Evolutionary conservation across 2,888 invertebrate species (phyloP), one percentile per base, ranked within the genome.

Genomic region (Cataglyphis cursor): DNA sequence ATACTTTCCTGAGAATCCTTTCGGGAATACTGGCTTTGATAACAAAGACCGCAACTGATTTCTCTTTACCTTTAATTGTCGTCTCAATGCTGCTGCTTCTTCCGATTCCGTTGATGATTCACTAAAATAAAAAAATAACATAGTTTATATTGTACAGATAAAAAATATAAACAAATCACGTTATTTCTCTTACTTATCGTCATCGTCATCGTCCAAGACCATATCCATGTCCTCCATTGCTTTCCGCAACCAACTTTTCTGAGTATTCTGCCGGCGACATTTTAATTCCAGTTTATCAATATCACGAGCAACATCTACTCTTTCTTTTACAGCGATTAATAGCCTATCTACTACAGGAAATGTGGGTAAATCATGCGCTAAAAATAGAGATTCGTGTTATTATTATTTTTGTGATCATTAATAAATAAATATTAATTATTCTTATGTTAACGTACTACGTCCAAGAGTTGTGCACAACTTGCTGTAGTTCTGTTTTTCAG

Each of bases 221-320:
- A 99, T 97, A 94, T 99, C 99, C 97, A 99, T 98, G 89, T 99
- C 98, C 87, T 97, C 96, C 0, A 98, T 98, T 1, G 97, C 97
- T 93, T 97, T 97, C 90, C 97, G 97, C 92, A 98, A 95, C 99
- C 99, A 99, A 31, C 97, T 97, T 87, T 96, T 96, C 90, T 98
- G 96, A 12, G 97, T 96, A 90, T 96, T 96, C 0, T 96, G 95
- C 81, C 97, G 96, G 38, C 96, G 95, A 87, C 96, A 95, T 92
- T 96, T 96, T 91, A 97, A 95, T 94, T 98, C 97, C 82, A 98
- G 93, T 66, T 96, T 96, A 93, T 99, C 99, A 57, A 99, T 95
- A 89, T 97, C 97, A 1, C 97, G 96, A 0, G 99, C 99, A 48
- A 97, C 92, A 89, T 96, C 95, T 0, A 99, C 97, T 78, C 98